Evolutionary conservation across 2,113 vertebrate species (phyloP).

Genomic region (Tachysurus vachellii): DNA sequence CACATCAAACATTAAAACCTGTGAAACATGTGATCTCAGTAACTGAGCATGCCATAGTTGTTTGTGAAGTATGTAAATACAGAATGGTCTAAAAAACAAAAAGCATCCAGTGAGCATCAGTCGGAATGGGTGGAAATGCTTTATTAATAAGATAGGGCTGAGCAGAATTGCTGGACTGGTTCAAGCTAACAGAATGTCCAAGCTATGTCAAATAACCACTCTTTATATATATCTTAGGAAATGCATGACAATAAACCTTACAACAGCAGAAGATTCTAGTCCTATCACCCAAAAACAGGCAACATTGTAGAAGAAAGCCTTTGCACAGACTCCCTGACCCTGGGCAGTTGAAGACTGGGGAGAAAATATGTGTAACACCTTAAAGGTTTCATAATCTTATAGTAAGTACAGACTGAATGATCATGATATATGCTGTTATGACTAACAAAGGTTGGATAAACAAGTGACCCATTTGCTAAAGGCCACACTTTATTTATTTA

Average conservation of each 20-base stretch:
- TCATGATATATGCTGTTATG: not conserved
- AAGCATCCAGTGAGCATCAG: not conserved
- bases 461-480: not conserved
- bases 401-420: not conserved
- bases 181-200: not conserved
- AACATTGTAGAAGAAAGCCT: not conserved
- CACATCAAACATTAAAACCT: not conserved
- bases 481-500: no score
- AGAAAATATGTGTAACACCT: not conserved
- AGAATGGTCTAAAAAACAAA: not conserved
- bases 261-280: not conserved
- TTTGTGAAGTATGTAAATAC: not conserved
- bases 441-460: not conserved
- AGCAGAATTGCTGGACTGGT: not conserved
- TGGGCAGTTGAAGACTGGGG: not conserved
- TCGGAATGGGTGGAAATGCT: not conserved
- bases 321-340: not conserved
- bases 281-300: not conserved
- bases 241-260: no score
- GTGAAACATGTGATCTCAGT: not conserved
- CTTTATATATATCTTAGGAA: not conserved
- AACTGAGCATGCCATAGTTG: not conserved
- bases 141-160: not conserved
- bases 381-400: not conserved
- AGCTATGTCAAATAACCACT: not conserved